These are phyloP conservation scores for Lagria hirta DNA, from an alignment of 2,888 invertebrate species.

Conservation along the genomic window DNA sequence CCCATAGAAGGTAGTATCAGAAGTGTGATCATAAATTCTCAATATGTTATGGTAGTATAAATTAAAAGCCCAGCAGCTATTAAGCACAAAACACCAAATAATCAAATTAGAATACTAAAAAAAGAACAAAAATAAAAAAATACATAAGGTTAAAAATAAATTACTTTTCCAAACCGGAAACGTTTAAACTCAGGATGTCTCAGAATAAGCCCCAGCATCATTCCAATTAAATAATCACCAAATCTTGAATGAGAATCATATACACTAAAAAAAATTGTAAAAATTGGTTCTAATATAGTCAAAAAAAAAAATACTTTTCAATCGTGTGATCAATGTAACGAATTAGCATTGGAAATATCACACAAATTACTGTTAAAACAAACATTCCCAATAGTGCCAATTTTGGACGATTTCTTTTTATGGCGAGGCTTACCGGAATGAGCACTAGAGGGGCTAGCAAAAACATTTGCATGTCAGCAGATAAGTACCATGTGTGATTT, in stretches of 20 bases:
- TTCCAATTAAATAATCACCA: conserved; percentile 18
- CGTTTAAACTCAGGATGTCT: conserved; percentile 9
- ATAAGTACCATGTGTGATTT: conserved; percentile 48
- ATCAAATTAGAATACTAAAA: conserved; percentile 13
- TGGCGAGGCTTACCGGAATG: conserved; percentile 37
- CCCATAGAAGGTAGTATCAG: conserved; percentile 18
- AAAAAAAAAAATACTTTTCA: conserved; percentile 10
- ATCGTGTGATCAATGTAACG: conserved; percentile 17
- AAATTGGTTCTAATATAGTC: too few relatives aligned
- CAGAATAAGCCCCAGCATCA: conserved; percentile 15
- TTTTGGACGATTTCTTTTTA: conserved; percentile 28
- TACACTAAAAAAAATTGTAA: conserved; percentile 9
- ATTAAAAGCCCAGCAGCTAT: conserved; percentile 13
- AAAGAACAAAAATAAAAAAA: background rate
- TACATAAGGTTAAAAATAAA: background rate
- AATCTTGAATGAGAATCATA: conserved; percentile 24
- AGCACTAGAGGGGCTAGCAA: conserved; percentile 45
- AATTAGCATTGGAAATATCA: conserved; percentile 10
- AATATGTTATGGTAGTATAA: conserved; percentile 18
- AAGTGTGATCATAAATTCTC: conserved; percentile 11
- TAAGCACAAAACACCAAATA: conserved; percentile 16
- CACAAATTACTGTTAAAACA: conserved; percentile 8
- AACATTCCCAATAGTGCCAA: conserved; percentile 29
- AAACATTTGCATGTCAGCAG: conserved; percentile 50
- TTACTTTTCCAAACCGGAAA: conserved; percentile 19